These are phyloP conservation scores for Meloe dianella DNA, from an alignment of 2,888 invertebrate species.

Conservation along the genomic window DNA sequence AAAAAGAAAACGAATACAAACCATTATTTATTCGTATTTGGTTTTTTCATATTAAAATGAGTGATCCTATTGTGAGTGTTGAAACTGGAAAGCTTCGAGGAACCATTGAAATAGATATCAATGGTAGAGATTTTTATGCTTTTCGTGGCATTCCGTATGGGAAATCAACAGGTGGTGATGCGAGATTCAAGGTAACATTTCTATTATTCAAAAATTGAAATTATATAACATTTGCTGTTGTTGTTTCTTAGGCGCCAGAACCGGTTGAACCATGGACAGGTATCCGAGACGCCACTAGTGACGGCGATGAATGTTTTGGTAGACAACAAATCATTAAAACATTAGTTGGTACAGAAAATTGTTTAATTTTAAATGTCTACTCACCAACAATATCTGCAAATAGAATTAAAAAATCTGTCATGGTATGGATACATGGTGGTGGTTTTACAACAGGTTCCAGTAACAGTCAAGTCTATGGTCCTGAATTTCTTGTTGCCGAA, in stretches of 20 bases:
- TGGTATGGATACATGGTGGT: conserved; percentile 63
- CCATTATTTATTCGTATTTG: too few species aligned
- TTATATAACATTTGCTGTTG: neutral
- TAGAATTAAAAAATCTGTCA: conserved; percentile 45
- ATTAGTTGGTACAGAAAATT: conserved; percentile 48
- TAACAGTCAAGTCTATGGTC: conserved; percentile 44
- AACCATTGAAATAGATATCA: neutral
- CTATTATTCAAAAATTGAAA: neutral
- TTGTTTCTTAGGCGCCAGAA: conserved; percentile 40
- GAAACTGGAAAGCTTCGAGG: neutral
- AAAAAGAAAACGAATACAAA: too few species aligned
- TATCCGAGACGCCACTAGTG: conserved; percentile 39
- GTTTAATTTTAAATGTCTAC: conserved; percentile 49
- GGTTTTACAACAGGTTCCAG: conserved; percentile 57
- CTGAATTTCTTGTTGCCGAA: conserved; percentile 47
- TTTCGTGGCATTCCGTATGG: neutral
- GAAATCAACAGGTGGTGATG: neutral
- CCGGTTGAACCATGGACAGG: conserved; percentile 43
- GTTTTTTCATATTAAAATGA: too few species aligned
- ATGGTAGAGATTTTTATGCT: neutral
- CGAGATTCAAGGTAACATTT: too few species aligned
- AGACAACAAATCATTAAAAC: conserved; percentile 28
- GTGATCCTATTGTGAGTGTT: too few species aligned
- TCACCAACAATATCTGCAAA: conserved; percentile 23
- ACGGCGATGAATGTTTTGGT: conserved; percentile 39